These are phyloP conservation scores for Liolophura sinensis DNA, from an alignment of 1,140 invertebrate genomes.

Conservation along the genomic window DNA sequence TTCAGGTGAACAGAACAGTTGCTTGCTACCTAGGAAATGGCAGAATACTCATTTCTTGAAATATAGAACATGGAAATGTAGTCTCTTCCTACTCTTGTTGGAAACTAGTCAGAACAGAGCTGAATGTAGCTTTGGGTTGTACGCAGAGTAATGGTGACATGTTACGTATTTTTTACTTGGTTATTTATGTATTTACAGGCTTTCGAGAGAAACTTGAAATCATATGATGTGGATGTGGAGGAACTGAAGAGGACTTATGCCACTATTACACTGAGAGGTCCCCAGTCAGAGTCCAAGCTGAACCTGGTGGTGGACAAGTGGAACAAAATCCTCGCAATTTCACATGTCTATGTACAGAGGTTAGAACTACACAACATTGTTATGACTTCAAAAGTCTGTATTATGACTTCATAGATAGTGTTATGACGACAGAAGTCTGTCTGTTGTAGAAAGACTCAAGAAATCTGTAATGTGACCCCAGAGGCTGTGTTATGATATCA, in stretches of 20 bases:
- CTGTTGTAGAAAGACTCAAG: no score
- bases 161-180: not conserved
- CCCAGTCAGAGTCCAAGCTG: slow-evolving; percentile 84
- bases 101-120: no score
- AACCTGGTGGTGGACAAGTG: slow-evolving; percentile 87
- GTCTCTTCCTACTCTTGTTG: no score
- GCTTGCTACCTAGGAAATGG: no score
- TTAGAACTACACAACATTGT: slow-evolving; percentile 27
- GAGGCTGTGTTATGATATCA: no score
- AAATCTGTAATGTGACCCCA: no score
- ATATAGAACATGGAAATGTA: no score
- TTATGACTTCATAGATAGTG: no score
- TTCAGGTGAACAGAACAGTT: no score
- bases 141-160: not conserved
- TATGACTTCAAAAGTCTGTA: not conserved
- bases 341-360: slow-evolving; percentile 84
- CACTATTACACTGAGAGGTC: slow-evolving; percentile 75
- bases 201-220: slow-evolving; percentile 61
- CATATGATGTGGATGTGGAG: slow-evolving; percentile 79
- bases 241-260: slow-evolving; percentile 81
- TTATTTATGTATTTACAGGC: slow-evolving; percentile 38
- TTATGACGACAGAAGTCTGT: not conserved
- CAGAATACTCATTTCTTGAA: no score
- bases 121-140: no score
- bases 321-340: slow-evolving; percentile 86